Conservation (phyloP, 2,888 invertebrate genomes). For the Meghimatium bilineatum region DNA sequence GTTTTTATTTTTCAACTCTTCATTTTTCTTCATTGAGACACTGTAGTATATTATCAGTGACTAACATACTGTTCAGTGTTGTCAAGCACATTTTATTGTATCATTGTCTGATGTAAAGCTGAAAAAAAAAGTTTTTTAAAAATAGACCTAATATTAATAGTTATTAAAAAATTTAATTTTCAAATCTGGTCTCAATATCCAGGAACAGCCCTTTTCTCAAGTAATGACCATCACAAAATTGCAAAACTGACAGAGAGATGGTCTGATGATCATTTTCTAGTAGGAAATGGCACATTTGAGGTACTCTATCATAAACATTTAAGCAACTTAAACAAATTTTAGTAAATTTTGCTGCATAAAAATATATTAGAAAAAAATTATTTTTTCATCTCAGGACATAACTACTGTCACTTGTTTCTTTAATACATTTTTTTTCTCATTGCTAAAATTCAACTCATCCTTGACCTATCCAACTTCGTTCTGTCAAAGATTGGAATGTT, state of each 20-base stretch:
- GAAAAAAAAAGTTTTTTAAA: background rate
- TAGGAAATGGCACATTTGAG: constrained; percentile 47
- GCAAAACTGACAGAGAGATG: constrained; percentile 39
- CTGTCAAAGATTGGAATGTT: too few relatives aligned
- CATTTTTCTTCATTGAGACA: too few relatives aligned
- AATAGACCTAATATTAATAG: background rate
- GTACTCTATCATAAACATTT: constrained; percentile 13
- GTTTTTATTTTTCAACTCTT: too few relatives aligned
- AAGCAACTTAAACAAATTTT: background rate
- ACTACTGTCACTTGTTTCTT: too few relatives aligned
- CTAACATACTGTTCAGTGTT: too few relatives aligned
- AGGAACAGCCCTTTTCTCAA: constrained; percentile 65
- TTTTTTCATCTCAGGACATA: background rate
- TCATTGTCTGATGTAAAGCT: background rate
- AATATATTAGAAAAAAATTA: background rate
- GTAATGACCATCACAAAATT: constrained; percentile 50
- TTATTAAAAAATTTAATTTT: background rate
- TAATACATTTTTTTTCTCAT: too few relatives aligned
- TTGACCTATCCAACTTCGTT: too few relatives aligned
- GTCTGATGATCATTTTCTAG: constrained; percentile 57
- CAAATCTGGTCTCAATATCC: constrained; percentile 1
- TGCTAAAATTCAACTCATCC: too few relatives aligned
- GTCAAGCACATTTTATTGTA: background rate
- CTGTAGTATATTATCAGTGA: too few relatives aligned
- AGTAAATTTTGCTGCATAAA: background rate